Base-by-base conservation (phyloP, 2,113 vertebrate genomes). In the Lates calcarifer region DNA sequence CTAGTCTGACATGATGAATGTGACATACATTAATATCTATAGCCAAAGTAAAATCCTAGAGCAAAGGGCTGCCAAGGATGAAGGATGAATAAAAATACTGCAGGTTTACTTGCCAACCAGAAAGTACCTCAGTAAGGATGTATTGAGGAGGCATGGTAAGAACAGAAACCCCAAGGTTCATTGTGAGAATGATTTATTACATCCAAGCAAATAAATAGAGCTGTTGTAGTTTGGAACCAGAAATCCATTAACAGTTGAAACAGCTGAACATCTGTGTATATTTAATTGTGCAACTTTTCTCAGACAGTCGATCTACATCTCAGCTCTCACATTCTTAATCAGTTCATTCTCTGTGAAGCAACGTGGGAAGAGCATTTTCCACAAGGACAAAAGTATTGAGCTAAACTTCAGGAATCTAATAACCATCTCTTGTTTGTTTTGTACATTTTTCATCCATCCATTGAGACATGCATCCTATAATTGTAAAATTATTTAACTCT, bases 361-460 rank as follows among this genome's bases (percentile, higher is more conserved):
- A 56, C n/a, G 13, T 56, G 53, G 45, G 70, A 70, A 55, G 51
- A 55, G 4, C 20, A 24, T 77, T 47, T 61, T 66, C 62, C 62
- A 69, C 57, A 49, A 63, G 62, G 55, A 73, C 29, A 62, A 33
- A 64, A 31, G 31, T 56, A 69, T 39, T 17, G 55, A 61, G 47
- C 47, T 73, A 37, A 33, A 0, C 68, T 29, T 69, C 24, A 49
- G 41, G 56, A 56, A 51, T 63, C 31, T 29, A 66, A 67, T 73
- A 60, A 77, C 57, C 26, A 39, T 71, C 29, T 35, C 14, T 62
- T 67, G 20, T 72, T 61, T 76, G 29, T 77, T 64, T 61, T 29
- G n/a, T 61, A 47, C 39, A 6, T 62, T 55, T 47, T 51, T 24
- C 20, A 82, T 61, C 31, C 5, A 1, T 56, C 64, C 37, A 13